Base-by-base conservation (phyloP, 2,113 vertebrate species). In the Pandion haliaetus region DNA sequence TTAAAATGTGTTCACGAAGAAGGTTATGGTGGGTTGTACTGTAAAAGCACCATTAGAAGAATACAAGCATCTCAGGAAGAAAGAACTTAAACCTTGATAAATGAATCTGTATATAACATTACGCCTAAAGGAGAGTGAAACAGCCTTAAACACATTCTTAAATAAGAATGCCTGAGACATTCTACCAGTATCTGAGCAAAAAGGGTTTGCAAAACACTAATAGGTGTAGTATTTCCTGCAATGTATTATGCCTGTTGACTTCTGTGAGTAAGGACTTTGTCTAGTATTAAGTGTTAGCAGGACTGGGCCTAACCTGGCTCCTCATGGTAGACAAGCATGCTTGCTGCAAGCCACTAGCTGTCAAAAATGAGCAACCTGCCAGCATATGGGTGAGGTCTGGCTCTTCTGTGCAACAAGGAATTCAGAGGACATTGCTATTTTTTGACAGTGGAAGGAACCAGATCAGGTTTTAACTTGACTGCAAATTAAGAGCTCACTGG, bases 321-420 rank as follows among this genome's bases (percentile, higher is more conserved):
- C 58, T 96, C n/a, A 31, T 0, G 0, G 32, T 34, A 81, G 80
- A 69, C 95, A 80, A 95, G 36, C 8, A 7, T 19, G 40, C 70
- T 78, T 89, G 45, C 78, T 94, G 50, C 95, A 97, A 95, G 93
- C 77, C 77, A 87, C 73, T 97, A 70, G 84, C 70, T 95, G 91
- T 76, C 84, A 92, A 89, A 91, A 91, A 85, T 25, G 44, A 92
- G 59, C 71, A 83, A 86, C 87, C 79, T 95, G 93, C 84, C 91
- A 91, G 63, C 63, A 25, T 90, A 86, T 84, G 89, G 91, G 96
- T 92, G 90, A 95, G 94, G 88, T 82, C 86, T 97, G 90, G 84
- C 91, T 95, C 84, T 82, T 65, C 82, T 58, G 9, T 52, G 42
- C 63, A 94, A 25, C 17, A 12, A 91, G 61, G 82, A 97, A 94